Conservation (phyloP, 2,113 vertebrate species). For the Eonycteris spelaea region DNA sequence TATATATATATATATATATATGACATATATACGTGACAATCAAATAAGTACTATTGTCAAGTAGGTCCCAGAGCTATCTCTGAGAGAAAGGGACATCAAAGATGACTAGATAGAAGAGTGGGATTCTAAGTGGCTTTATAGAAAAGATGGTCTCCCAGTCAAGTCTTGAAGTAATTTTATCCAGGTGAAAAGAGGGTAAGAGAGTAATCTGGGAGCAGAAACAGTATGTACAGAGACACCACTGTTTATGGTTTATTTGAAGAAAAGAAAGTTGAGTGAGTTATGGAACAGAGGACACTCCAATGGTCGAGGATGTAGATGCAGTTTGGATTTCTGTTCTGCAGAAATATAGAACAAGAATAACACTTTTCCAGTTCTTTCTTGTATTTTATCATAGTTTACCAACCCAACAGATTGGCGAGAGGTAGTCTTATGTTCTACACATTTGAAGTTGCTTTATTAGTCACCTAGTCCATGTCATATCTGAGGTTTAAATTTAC, state of each 20-base stretch:
- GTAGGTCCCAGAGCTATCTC: neutral
- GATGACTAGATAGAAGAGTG: neutral
- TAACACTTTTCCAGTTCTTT: neutral
- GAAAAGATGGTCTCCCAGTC: neutral
- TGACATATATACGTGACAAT: neutral
- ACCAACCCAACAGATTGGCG: neutral
- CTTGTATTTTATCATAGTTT: neutral
- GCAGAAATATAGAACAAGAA: neutral
- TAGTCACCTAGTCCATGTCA: neutral
- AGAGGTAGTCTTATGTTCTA: neutral
- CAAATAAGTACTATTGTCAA: neutral
- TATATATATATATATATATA: too few species aligned
- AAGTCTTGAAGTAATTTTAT: neutral
- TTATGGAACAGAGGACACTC: neutral
- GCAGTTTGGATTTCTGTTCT: neutral
- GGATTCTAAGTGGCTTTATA: neutral
- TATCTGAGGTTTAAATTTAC: neutral
- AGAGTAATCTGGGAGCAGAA: neutral
- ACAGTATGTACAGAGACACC: neutral
- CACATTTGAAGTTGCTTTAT: neutral
- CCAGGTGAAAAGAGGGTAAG: neutral
- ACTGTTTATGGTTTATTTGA: neutral
- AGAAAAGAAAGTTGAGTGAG: neutral
- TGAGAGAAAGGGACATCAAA: neutral
- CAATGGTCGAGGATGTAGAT: neutral